Evolutionary conservation across 2,888 invertebrate species (phyloP), one percentile per base, ranked within the genome.

Genomic region (Tinea trinotella): DNA sequence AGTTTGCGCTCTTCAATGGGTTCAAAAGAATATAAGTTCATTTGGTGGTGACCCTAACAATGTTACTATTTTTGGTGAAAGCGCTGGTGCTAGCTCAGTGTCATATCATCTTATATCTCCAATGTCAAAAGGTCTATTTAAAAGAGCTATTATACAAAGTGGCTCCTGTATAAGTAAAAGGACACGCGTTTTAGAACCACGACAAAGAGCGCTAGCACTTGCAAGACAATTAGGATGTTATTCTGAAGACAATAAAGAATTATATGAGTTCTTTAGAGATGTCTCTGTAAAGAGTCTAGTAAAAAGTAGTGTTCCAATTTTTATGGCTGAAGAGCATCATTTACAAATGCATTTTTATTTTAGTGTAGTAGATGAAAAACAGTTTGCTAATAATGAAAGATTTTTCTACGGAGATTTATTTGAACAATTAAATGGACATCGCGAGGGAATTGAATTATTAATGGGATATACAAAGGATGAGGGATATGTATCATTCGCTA

Each of bases 401-500:
- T 79, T 71, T 55, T 75, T 75, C 55, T 61, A 59, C 36, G 74
- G 71, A 15, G 65, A 73, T 52, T 52, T 61, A 2, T 54, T 56
- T 7, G 76, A 88, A 7, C 66, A 72, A 12, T 59, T 84, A 12
- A 73, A 75, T 4, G 89, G 88, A 6, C 74, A 77, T 6, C 75
- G 88, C 40, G 63, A 71, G 57, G 70, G 63, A 2, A 77, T 91
- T 1, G 92, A 93, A 0, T 87, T 92, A 67, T 89, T 94, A 18
- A 82, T 89, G 17, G 94, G 94, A 2, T 74, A 91, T 9, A 93
- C 90, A 3, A 87, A 88, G 15, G 89, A 92, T 50, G 94, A 94
- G 76, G 93, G 93, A 0, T 20, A 72, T 0, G 55, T 74, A 36
- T 20, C 34, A 2, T 57, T 61, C 3, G 18, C 70, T 0, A 52